These are phyloP conservation scores for Drosophila buzzatii DNA, from an alignment of 2,888 invertebrate genomes.

Conservation along the genomic window DNA sequence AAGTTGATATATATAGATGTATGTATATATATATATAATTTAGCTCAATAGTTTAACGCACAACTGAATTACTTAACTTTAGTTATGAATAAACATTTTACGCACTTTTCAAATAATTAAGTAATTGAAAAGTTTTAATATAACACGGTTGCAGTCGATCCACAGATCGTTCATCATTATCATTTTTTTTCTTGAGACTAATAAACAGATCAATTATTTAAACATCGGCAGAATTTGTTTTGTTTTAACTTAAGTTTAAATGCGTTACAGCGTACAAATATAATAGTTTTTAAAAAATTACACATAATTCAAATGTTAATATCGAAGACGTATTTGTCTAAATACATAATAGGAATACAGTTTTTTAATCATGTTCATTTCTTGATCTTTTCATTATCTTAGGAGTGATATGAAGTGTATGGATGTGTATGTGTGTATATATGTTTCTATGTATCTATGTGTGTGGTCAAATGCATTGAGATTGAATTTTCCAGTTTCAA, in stretches of 20 bases:
- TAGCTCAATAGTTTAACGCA: conserved; percentile 30
- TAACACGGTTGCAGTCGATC: conserved; percentile 21
- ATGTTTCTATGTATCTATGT: conserved; percentile 3
- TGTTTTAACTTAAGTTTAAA: conserved; percentile 43
- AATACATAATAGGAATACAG: conserved; percentile 75
- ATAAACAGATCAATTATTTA: conserved; percentile 36
- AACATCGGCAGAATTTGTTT: conserved; percentile 36
- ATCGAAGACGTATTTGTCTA: conserved; percentile 48
- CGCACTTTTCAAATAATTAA: conserved; percentile 33
- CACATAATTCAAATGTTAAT: conserved; percentile 56
- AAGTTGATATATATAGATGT: not conserved
- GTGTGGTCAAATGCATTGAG: conserved; percentile 40
- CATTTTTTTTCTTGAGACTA: conserved; percentile 38
- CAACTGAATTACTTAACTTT: conserved; percentile 38
- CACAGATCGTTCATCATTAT: conserved; percentile 1
- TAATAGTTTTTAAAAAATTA: conserved; percentile 31
- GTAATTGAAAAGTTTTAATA: conserved; percentile 31
- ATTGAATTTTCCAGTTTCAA: conserved; percentile 41
- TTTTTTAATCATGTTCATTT: conserved; percentile 54
- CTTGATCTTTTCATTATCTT: conserved; percentile 31
- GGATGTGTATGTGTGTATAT: conserved; percentile 5
- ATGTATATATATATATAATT: not conserved
- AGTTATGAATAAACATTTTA: conserved; percentile 26
- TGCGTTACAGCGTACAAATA: conserved; percentile 32
- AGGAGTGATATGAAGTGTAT: conserved; percentile 71